These are phyloP conservation scores for Orthonyx spaldingii DNA, from an alignment of 2,113 vertebrate species.

Conservation along the genomic window DNA sequence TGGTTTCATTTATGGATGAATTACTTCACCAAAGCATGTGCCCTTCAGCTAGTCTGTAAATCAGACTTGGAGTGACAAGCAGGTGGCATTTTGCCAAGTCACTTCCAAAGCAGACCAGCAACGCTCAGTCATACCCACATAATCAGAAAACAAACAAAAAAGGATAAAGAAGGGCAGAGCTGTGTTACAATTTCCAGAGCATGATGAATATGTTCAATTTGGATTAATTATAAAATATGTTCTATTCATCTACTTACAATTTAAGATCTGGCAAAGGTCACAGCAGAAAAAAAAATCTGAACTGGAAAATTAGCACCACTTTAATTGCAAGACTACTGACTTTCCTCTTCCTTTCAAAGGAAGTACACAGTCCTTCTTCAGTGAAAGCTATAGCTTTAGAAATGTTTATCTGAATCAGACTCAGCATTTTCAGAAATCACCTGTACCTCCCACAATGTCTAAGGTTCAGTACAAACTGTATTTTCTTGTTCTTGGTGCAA, in stretches of 20 bases:
- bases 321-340: background rate
- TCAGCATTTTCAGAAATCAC: background rate
- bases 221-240: background rate
- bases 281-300: background rate
- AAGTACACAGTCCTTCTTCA: background rate
- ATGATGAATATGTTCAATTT: background rate
- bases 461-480: background rate
- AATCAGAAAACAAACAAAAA: background rate
- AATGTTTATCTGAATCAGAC: background rate
- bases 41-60: background rate
- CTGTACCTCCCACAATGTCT: background rate
- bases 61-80: background rate
- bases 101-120: background rate
- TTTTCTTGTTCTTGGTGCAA: background rate
- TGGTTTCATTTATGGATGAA: background rate
- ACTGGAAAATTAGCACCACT: background rate
- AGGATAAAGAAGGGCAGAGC: background rate
- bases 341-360: background rate
- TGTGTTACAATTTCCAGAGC: background rate
- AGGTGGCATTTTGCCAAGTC: background rate
- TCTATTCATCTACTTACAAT: background rate
- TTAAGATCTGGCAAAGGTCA: background rate
- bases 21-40: background rate
- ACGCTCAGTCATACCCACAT: background rate
- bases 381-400: background rate